Percentiles rank a stretch among this genome's conserved stretches.
These are phyloP conservation scores for Genyomyrus donnyi DNA, from an alignment of 2,113 vertebrate genomes.

Conservation along the genomic window DNA sequence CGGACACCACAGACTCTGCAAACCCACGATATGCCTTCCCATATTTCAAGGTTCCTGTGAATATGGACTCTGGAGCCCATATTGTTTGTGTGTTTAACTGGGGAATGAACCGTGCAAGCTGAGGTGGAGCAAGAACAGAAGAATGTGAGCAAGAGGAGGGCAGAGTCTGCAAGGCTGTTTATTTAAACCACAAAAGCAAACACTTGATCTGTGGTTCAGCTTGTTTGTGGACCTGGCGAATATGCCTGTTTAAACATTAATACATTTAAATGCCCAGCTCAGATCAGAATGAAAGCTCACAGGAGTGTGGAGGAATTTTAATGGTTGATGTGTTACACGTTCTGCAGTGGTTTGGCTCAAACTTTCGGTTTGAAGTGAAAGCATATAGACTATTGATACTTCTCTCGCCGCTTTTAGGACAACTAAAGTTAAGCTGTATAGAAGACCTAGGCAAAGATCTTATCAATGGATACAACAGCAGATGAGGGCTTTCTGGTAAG, in stretches of 20 bases:
- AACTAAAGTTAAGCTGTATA: neutral
- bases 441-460: neutral
- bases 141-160: neutral
- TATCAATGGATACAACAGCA: neutral
- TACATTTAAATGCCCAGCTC: neutral
- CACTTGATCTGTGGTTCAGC: neutral
- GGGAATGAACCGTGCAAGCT: neutral
- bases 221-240: neutral
- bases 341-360: neutral
- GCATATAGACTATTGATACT: neutral
- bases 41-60: neutral
- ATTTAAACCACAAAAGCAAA: neutral
- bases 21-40: neutral
- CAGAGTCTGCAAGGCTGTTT: neutral
- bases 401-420: neutral
- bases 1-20: neutral
- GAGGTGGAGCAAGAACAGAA: neutral
- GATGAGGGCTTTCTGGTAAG: neutral
- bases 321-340: neutral
- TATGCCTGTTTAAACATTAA: neutral
- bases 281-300: neutral
- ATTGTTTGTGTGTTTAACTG: neutral
- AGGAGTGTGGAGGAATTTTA: neutral
- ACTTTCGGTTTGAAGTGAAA: neutral
- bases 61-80: neutral